Evolutionary conservation across 1,140 invertebrate species (phyloP).

Genomic region (Drosophila tristis): DNA sequence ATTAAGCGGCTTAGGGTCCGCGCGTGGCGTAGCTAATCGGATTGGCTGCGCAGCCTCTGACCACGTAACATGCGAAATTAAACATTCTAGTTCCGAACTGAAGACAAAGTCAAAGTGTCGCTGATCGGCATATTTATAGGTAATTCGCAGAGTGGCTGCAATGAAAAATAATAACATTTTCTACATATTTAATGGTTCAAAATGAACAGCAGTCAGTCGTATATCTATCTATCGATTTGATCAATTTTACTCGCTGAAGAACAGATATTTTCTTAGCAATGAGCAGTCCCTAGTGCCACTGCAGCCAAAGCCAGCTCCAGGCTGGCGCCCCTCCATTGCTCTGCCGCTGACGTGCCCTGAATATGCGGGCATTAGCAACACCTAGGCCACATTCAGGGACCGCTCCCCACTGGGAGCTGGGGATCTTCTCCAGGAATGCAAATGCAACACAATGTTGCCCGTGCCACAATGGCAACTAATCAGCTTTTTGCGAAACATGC

Average conservation of each 20-base stretch:
- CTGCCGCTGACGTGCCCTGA: no score
- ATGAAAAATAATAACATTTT: no score
- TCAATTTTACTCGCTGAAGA: constrained; percentile 12
- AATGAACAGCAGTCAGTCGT: no score
- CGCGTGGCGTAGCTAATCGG: not conserved
- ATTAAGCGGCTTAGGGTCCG: constrained; percentile 10
- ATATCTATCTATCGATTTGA: constrained; percentile 35
- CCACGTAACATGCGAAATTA: no score
- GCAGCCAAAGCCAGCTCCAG: no score
- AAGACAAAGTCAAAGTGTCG: no score
- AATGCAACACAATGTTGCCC: constrained; percentile 11
- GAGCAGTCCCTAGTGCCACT: no score
- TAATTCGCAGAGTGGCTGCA: no score
- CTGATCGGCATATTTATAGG: no score
- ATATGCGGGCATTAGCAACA: constrained; percentile 25
- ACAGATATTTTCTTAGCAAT: constrained; percentile 12
- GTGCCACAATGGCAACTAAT: constrained; percentile 66
- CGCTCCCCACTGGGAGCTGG: constrained; percentile 2
- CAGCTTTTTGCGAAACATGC: constrained; percentile 68
- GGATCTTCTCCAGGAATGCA: constrained; percentile 2
- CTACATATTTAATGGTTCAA: no score
- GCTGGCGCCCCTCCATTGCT: no score
- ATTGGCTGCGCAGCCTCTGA: not conserved
- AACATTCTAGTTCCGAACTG: no score
- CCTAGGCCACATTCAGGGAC: constrained; percentile 2